phyloP scores from a whole-genome alignment of 2,113 vertebrate species.

The Rutilus rutilus region DNA sequence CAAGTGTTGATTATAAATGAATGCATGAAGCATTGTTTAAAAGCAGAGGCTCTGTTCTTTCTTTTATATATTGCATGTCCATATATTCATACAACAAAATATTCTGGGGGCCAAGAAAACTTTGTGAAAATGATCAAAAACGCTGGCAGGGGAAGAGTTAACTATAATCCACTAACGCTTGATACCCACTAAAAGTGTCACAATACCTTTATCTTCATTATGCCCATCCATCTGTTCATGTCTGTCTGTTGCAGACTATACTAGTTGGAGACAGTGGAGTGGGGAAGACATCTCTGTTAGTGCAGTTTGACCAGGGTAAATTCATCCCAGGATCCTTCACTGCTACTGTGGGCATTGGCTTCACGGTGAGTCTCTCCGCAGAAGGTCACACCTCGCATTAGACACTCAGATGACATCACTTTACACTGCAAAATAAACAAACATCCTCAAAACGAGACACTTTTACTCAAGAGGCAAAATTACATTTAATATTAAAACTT shows the following conservation, averaged over 20 bases:
- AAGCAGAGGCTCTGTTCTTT: too few species aligned
- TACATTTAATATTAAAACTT: neutral
- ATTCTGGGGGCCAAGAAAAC: too few species aligned
- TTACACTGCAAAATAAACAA: neutral
- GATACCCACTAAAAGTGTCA: neutral
- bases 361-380: conserved; percentile 81
- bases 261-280: conserved; percentile 86
- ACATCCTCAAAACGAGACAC: neutral
- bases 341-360: conserved; percentile 84
- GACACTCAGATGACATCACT: neutral
- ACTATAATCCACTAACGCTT: neutral
- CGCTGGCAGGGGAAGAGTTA: too few species aligned
- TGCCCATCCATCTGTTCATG: neutral
- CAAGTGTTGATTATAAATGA: too few species aligned
- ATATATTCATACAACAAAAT: too few species aligned
- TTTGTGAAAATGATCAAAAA: too few species aligned
- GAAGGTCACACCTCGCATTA: neutral
- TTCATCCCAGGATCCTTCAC: conserved; percentile 87
- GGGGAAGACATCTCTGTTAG: conserved; percentile 88
- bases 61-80: too few species aligned
- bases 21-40: too few species aligned
- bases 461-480: neutral
- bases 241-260: conserved; percentile 80
- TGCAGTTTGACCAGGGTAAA: conserved; percentile 91
- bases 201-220: neutral